Evolutionary conservation across 2,888 invertebrate species (phyloP).

Genomic region (Byasa hedistus): DNA sequence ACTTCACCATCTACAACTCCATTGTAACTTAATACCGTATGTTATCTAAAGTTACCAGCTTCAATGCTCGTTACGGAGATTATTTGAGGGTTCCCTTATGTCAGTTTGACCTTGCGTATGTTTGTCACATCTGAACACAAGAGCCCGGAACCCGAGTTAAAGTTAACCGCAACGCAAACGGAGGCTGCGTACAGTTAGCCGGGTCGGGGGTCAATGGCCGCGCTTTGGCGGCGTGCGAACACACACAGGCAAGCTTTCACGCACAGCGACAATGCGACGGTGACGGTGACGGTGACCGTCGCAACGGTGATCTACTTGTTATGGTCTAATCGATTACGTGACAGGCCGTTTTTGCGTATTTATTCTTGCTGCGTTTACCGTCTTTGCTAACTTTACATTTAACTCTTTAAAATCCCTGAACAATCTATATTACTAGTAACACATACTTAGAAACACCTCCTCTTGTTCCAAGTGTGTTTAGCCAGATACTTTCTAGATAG

Average conservation of each 20-base stretch:
- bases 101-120: constrained; percentile 30
- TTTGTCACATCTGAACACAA: constrained; percentile 31
- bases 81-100: neutral
- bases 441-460: too few relatives aligned
- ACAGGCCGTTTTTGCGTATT: constrained; percentile 3
- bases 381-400: neutral
- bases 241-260: neutral
- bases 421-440: too few relatives aligned
- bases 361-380: neutral
- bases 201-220: constrained; percentile 53
- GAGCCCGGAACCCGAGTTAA: constrained; percentile 36
- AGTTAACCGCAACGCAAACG: constrained; percentile 26
- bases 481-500: too few relatives aligned
- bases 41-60: too few relatives aligned
- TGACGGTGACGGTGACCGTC: constrained; percentile 14
- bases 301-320: constrained; percentile 17
- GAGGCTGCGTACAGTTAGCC: constrained; percentile 47
- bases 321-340: constrained; percentile 12
- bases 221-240: constrained; percentile 16
- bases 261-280: constrained; percentile 3
- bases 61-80: too few relatives aligned
- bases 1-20: too few relatives aligned
- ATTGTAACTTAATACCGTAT: too few relatives aligned
- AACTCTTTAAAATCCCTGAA: too few relatives aligned
- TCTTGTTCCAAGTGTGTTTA: too few relatives aligned